Evolutionary conservation across 2,888 invertebrate species (phyloP), one percentile per base, ranked within the genome.

Genomic region (Drosophila monieri): DNA sequence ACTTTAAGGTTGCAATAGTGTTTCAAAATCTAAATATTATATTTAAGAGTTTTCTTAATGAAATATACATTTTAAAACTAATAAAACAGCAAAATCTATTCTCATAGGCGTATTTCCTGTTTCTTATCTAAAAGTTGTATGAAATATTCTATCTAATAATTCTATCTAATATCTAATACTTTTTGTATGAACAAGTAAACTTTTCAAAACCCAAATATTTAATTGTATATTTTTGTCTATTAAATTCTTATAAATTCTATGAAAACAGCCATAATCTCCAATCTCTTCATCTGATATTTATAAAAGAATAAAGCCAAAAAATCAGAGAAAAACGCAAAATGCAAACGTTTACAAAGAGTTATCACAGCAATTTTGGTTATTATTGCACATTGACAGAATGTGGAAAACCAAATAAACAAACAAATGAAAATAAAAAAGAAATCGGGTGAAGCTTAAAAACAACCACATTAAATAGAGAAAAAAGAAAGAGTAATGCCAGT

Each of bases 341-440:
- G 43, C 66, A 62, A 66, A 52, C 66, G 52, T 46, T 64, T 64
- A 64, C 64, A 64, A 64, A 64, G 64, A 66, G 64, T 67, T 64
- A 64, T 64, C 67, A 14, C 53, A 14, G 52, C 66, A 52, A 66
- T 64, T 52, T 52, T 44, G 52, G 64, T 52, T 66, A 64, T 64
- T 64, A 64, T 64, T 66, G 32, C 49, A 35, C 62, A 65, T 30
- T 52, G 67, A 66, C 64, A 66, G 35, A 66, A 52, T 64, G 67
- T 46, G 59, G 30, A 49, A 69, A 60, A 37, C n/a, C 25, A 35
- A 10, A 18, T 23, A 62, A n/a, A 6, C 30, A 10, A 30, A 9
- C 35, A 8, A 9, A 52, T n/a, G 32, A 53, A 64, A 37, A 41
- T 18, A 39, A 21, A 48, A 66, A 30, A 30, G 15, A 47, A 55